Evolutionary conservation across 2,888 invertebrate species (phyloP).

Genomic region (Baccha elongata): DNA sequence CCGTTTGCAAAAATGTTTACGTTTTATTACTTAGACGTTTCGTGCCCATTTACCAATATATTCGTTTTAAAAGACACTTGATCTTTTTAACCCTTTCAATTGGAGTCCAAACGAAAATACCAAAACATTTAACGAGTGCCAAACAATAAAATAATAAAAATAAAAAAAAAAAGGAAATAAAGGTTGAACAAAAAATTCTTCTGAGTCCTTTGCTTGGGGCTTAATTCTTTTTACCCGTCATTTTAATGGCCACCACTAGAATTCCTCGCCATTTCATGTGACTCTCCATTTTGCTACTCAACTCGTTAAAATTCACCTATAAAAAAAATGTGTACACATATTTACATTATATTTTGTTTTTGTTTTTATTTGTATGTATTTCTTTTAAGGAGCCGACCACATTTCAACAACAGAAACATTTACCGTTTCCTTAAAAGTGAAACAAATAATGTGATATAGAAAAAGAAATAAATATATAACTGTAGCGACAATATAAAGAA

Average conservation of each 20-base stretch:
- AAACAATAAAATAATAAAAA: slow-evolving; percentile 37
- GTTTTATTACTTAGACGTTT: slow-evolving; percentile 55
- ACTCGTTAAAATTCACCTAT: slow-evolving; percentile 51
- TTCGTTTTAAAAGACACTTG: slow-evolving; percentile 18
- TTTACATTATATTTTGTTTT: too few relatives aligned
- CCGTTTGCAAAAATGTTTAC: slow-evolving; percentile 45
- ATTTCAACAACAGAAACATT: slow-evolving; percentile 39
- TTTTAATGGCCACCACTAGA: slow-evolving; percentile 46
- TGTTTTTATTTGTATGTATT: slow-evolving; percentile 26
- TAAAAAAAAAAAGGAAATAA: slow-evolving; percentile 19
- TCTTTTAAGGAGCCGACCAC: slow-evolving; percentile 45
- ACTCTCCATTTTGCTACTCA: slow-evolving; percentile 3
- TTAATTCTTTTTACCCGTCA: slow-evolving; percentile 54
- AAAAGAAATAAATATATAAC: slow-evolving; percentile 1
- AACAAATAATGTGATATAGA: slow-evolving; percentile 19
- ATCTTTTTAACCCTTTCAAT: slow-evolving; percentile 51
- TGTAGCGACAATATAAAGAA: not conserved
- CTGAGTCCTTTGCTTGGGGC: slow-evolving; percentile 52
- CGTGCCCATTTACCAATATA: slow-evolving; percentile 62
- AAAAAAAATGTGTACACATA: slow-evolving; percentile 21
- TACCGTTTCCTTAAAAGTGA: not conserved
- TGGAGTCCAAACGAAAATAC: not conserved
- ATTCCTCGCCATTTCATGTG: slow-evolving; percentile 38
- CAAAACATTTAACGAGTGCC: slow-evolving; percentile 2
- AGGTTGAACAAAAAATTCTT: slow-evolving; percentile 21